Conservation (phyloP, 2,888 invertebrate species). For the Lycaena phlaeas region DNA sequence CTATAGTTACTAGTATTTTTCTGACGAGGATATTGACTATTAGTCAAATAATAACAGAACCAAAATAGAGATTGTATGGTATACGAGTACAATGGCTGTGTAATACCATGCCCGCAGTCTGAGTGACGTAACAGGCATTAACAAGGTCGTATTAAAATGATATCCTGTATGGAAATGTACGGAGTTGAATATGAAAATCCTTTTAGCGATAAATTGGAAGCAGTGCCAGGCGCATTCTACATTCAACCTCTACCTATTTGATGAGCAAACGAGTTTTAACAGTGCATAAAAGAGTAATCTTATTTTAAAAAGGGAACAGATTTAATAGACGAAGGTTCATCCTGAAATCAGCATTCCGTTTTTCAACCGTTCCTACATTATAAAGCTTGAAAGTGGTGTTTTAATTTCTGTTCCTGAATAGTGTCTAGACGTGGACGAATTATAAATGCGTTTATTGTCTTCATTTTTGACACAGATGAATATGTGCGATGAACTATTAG, state of each 20-base stretch:
- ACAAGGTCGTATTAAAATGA: background rate
- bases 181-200: constrained; percentile 17
- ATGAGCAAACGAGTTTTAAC: constrained; percentile 9
- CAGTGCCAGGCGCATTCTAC: constrained; percentile 11
- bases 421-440: no score
- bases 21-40: background rate
- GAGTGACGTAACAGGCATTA: background rate
- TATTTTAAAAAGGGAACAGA: background rate
- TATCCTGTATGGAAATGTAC: constrained; percentile 8
- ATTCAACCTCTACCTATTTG: constrained; percentile 11
- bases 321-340: constrained; percentile 6
- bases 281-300: constrained; percentile 6
- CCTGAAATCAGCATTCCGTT: constrained; percentile 1
- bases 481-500: no score
- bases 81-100: background rate
- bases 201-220: constrained; percentile 21
- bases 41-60: no score
- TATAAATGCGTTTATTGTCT: no score
- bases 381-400: no score
- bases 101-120: background rate
- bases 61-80: no score
- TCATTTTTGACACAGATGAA: no score
- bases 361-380: no score
- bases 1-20: no score
- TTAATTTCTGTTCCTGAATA: no score